Base-by-base conservation (phyloP, 2,888 invertebrate genomes). In the Myopa testacea region DNA sequence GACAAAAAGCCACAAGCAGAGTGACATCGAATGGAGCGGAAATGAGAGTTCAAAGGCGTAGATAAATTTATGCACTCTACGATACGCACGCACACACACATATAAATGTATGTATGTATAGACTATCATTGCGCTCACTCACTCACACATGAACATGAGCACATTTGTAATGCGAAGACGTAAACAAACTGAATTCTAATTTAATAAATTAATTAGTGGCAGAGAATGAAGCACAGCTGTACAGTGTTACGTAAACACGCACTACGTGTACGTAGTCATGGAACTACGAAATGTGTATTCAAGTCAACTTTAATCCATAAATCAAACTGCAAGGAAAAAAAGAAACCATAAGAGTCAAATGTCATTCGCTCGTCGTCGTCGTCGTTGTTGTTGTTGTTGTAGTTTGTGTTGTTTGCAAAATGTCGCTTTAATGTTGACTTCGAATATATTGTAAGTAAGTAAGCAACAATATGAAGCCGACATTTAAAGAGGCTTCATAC, bases 321-420 rank as follows among this genome's bases (percentile, higher is more conserved):
- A 62, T 62, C 62, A 62, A 62, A 26, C 62, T n/a, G 19, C 10
- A 45, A 45, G 10, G 45, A 26, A 62, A 34, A 34, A 26, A 26
- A 62, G 19, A 62, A 62, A n/a, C 62, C 10, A 7, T 62, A 34
- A 26, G 62, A 26, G 62, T 62, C 62, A 62, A 62, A 62, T 62
- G 62, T 62, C 62, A 62, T 4, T 62, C 26, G 62, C 6, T 62
- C 34, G 62, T 26, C 34, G 26, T 26, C 34, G 19, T 10, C 8
- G 19, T 62, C n/a, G 16, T 62, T 62, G 10, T 26, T 62, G 62
- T 62, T 62, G 3, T 62, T 26, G 62, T n/a, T 62, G 3, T 62
- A 3, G 62, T n/a, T 26, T 62, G 4, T 26, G 62, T 34, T 26
- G 10, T 62, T 62, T 62, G 34, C 62, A 62, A 62, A 62, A 62